Evolutionary conservation across 64 coral and sea anemone genomes (phyloP).

Genomic region (Montipora efflorescens): DNA sequence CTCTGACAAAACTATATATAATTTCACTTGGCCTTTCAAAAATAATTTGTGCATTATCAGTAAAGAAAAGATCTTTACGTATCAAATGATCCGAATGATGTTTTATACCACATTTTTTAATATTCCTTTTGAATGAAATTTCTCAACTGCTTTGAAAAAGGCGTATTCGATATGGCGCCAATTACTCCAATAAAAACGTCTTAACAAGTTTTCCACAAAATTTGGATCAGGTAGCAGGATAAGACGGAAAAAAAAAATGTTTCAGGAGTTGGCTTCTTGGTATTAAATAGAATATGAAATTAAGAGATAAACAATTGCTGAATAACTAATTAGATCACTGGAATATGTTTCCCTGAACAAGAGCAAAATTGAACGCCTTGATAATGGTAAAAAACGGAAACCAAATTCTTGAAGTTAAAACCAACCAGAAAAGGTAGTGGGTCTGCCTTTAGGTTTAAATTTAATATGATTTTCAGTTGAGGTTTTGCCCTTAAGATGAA

Average conservation of each 20-base stretch:
- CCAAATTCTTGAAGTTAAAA: slow-evolving; percentile 22
- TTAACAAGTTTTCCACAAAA: slow-evolving; percentile 32
- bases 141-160: background rate
- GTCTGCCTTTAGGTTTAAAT: background rate
- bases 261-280: too few species aligned
- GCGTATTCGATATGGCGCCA: background rate
- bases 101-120: background rate
- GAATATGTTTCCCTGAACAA: background rate
- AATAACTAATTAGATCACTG: slow-evolving; percentile 1
- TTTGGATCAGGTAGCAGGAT: background rate
- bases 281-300: background rate
- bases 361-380: background rate
- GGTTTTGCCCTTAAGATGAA: slow-evolving; percentile 1
- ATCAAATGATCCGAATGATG: background rate
- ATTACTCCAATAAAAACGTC: slow-evolving; percentile 4
- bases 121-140: background rate
- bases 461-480: slow-evolving; percentile 39
- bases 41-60: too few species aligned
- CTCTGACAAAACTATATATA: too few species aligned
- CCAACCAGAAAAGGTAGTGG: background rate
- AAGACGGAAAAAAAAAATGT: background rate
- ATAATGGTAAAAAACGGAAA: background rate
- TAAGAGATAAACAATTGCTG: slow-evolving; percentile 12
- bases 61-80: background rate
- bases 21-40: too few species aligned